Evolutionary conservation across 1,140 invertebrate genomes (phyloP).

Genomic region (Lithobius niger): DNA sequence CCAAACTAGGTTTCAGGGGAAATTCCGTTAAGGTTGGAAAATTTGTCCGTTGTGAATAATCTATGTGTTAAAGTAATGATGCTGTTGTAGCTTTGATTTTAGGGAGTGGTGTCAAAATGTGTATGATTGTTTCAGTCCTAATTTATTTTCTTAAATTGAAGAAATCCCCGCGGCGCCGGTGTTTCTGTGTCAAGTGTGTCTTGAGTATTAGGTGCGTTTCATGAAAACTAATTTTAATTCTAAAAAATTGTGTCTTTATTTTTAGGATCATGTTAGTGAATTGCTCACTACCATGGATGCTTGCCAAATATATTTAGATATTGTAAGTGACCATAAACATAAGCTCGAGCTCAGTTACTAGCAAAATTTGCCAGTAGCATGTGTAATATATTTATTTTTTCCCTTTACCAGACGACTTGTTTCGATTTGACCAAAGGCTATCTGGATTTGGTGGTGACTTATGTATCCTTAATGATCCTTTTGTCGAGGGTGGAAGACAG

Average conservation of each 20-base stretch:
- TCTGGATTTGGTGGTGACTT: conserved; percentile 84
- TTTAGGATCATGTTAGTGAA: conserved; percentile 84
- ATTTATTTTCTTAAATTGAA: too few relatives aligned
- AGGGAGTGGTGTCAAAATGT: too few relatives aligned
- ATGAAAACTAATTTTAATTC: too few relatives aligned
- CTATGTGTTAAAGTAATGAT: too few relatives aligned
- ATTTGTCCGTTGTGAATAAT: too few relatives aligned
- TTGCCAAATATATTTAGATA: conserved; percentile 85
- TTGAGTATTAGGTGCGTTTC: background rate
- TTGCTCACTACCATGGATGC: conserved; percentile 96
- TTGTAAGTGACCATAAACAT: conserved; percentile 40
- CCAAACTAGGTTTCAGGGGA: too few relatives aligned
- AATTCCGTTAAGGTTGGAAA: too few relatives aligned
- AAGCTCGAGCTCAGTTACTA: background rate
- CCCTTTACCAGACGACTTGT: conserved; percentile 62
- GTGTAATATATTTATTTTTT: conserved; percentile 13
- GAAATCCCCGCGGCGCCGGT: background rate
- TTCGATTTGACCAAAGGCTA: conserved; percentile 95
- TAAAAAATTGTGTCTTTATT: conserved; percentile 15
- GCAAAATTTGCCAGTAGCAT: background rate
- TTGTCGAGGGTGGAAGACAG: conserved; percentile 92
- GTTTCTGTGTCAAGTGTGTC: background rate
- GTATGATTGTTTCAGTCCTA: too few relatives aligned
- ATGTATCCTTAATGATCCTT: conserved; percentile 90
- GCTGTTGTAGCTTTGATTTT: too few relatives aligned